Evolutionary conservation across 2,888 invertebrate species (phyloP).

Genomic region (Digitonthophagus gazella): DNA sequence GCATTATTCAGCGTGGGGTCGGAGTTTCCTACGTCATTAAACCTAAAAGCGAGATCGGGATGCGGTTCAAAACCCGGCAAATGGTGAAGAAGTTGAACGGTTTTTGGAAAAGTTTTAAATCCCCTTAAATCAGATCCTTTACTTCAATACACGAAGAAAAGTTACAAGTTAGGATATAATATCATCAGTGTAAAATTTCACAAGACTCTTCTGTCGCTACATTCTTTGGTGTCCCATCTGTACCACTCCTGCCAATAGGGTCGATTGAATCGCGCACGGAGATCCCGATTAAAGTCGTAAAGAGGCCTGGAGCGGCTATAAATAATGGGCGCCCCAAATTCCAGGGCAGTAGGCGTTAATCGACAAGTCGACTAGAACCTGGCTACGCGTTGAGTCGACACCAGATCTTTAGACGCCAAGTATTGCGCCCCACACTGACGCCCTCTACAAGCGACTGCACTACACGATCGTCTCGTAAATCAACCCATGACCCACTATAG

Average conservation of each 20-base stretch:
- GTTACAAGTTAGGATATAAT: too few relatives aligned
- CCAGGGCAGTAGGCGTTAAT: conserved; percentile 6
- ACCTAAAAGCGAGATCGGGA: conserved; percentile 7
- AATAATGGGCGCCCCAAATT: background rate
- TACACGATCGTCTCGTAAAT: conserved; percentile 7
- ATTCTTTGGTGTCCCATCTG: too few relatives aligned
- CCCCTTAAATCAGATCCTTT: background rate
- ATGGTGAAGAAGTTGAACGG: background rate
- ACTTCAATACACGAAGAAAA: too few relatives aligned
- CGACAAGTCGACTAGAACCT: background rate
- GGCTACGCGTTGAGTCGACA: background rate
- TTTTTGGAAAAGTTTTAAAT: background rate
- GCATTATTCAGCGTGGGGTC: conserved; percentile 11
- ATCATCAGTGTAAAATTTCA: too few relatives aligned
- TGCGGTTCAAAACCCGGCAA: conserved; percentile 1
- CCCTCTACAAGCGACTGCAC: conserved; percentile 1
- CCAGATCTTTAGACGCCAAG: background rate
- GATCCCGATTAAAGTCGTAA: background rate
- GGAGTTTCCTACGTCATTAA: background rate
- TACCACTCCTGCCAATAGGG: background rate
- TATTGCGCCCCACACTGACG: background rate
- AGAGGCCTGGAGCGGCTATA: background rate
- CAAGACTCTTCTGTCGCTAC: too few relatives aligned
- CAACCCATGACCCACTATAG: background rate
- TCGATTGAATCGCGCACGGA: background rate